Base-by-base conservation (phyloP, 1,140 invertebrate genomes). In the Solenopsis fugax region DNA sequence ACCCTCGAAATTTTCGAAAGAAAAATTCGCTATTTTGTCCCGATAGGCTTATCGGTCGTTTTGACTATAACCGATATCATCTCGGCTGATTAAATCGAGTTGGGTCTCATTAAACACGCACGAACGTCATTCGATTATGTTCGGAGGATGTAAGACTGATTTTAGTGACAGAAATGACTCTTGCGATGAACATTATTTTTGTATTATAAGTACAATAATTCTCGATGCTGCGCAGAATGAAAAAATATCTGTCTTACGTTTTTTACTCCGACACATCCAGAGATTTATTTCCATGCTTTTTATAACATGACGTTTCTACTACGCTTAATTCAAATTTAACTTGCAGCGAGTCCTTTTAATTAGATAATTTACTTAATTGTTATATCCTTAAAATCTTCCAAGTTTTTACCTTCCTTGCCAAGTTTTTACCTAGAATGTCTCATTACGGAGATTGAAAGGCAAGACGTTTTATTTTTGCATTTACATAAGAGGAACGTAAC, bases 361-460 rank as follows among this genome's bases (percentile, higher is more conserved):
- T 48, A 48, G n/a, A 4, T 34, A 34, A 65, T 78, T 78, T 75
- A 37, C 24, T 78, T n/a, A 13, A 64, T 80, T 18, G 18, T 2
- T 75, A 34, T 69, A 1, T 3, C 7, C 10, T 24, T 58, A 16
- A 71, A n/a, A 45, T 13, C 21, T 64, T 18, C 1, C 16, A n/a
- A 56, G 21, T 58, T 45, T 2, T 41, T 29, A 16, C 5, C 5
- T 24, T 37, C 50, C 29, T 56, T 45, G 24, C 58, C n/a, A n/a
- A n/a, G n/a, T n/a, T n/a, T n/a, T n/a, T n/a, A n/a, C 18, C 18
- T 37, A 45, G 4, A 0, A 13, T 50, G 69, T 73, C 41, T 58
- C 24, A 82, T 82, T 73, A 82, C 3, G 9, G 0, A 60, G 29
- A 50, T 84, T 37, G 54, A 62, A 60, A 73, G 21, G 69, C 41